Percentiles rank a stretch among this genome's conserved stretches.
phyloP scores from a whole-genome alignment of 2,797 vertebrate species.

The Sebastes nivosus region DNA sequence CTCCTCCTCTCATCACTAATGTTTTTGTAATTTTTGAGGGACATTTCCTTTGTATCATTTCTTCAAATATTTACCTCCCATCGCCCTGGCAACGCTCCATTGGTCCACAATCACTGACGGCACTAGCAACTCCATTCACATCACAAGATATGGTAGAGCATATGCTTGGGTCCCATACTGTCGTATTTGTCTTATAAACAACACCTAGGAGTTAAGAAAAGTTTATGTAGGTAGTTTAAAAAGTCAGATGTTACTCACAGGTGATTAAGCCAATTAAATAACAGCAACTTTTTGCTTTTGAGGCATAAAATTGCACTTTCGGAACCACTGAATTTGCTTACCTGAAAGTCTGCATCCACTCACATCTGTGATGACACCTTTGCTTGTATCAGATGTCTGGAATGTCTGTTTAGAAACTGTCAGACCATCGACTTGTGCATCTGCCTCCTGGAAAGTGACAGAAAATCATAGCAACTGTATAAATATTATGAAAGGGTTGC shows the following conservation, averaged over 20 bases:
- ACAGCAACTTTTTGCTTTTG: neutral
- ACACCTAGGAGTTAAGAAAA: conserved; percentile 2
- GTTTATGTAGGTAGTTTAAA: neutral
- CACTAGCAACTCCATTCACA: conserved; percentile 16
- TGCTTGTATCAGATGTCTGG: conserved; percentile 22
- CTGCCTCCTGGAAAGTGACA: conserved; percentile 35
- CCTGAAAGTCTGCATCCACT: conserved; percentile 56
- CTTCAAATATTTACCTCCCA: conserved; percentile 23
- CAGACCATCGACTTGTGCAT: conserved; percentile 40
- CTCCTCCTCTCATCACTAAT: too few relatives aligned
- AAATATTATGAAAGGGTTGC: neutral
- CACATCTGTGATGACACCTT: conserved; percentile 48
- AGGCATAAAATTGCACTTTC: neutral
- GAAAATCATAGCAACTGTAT: neutral
- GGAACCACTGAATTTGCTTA: neutral
- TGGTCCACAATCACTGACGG: conserved; percentile 35
- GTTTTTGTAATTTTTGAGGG: too few relatives aligned
- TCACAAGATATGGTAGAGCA: conserved; percentile 52
- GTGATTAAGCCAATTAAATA: neutral
- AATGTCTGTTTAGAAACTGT: conserved; percentile 38
- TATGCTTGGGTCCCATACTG: conserved; percentile 1
- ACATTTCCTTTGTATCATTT: too few relatives aligned
- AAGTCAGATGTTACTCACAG: neutral
- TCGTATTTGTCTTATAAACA: conserved; percentile 44
- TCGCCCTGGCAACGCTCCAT: conserved; percentile 43